Evolutionary conservation across 2,888 invertebrate species (phyloP), one percentile per base, ranked within the genome.

Genomic region (Protodeltote pygarga): DNA sequence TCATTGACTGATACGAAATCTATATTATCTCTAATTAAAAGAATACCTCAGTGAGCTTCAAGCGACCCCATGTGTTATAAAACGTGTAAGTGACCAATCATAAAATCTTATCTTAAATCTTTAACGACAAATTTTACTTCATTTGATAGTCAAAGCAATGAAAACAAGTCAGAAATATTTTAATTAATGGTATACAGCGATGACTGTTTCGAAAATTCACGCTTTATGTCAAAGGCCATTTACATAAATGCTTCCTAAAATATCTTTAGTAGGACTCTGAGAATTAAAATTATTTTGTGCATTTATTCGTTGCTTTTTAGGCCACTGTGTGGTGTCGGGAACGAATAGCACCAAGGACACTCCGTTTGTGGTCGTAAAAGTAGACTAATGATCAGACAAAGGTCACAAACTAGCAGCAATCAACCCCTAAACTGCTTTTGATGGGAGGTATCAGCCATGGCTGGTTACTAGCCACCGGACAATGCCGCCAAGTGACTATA

Each of bases 11-110:
- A 31, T 38, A 64, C 37, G 28, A 51, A 40, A 47, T 37, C 19
- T 28, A 28, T 49, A 29, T 44, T 32, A 21, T 32, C 45, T 50
- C 14, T 46, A 53, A 65, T 57, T 55, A 52, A 50, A 32, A 34
- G 28, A 52, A 51, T 29, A 33, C 29, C 29, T 50, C 23, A 37
- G 19, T 37, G 13, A 19, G 15, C 31, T 41, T 41, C 32, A 45
- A 29, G 27, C 24, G 38, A 46, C 20, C 21, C 16, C 6, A 25
- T 28, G 37, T 42, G 42, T 46, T 45, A 38, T 57, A 54, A 66
- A 68, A 49, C 32, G 40, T 35, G 27, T 49, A 52, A 49, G 24
- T 44, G 20, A 15, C 42, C 41, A 49, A 47, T 68, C 42, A 49
- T 19, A 46, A 28, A 15, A 46, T 53, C 31, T 44, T 32, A 55